Conservation (phyloP, 2,888 invertebrate genomes). For the Cryptophagus acutangulus region DNA sequence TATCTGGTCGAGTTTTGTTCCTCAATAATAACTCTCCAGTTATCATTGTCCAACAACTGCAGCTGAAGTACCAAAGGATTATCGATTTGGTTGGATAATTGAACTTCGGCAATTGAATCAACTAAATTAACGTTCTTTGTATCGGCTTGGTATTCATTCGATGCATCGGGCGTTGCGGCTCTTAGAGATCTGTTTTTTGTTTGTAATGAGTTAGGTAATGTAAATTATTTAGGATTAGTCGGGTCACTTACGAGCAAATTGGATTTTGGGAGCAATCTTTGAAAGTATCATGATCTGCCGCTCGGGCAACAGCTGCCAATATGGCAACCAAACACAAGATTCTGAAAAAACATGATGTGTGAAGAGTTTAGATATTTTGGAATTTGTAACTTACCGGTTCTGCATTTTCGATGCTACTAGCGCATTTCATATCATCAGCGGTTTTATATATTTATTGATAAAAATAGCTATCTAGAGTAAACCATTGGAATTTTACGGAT, state of each 20-base stretch:
- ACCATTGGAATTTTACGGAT: too few relatives aligned
- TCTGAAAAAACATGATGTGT: slow-evolving; percentile 1
- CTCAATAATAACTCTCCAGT: slow-evolving; percentile 1
- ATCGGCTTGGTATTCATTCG: neutral
- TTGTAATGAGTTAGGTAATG: neutral
- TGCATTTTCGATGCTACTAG: too few relatives aligned
- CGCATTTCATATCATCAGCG: too few relatives aligned
- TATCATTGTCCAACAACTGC: neutral
- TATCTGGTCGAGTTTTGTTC: neutral
- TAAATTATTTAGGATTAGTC: neutral
- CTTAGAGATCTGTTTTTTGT: too few relatives aligned
- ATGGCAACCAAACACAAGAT: neutral
- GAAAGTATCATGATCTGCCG: slow-evolving; percentile 4
- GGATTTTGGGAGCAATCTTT: slow-evolving; percentile 3
- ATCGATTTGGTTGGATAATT: too few relatives aligned
- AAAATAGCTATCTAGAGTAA: too few relatives aligned
- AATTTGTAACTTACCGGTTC: too few relatives aligned
- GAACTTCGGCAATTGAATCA: neutral
- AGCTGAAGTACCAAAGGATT: neutral
- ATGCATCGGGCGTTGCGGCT: neutral
- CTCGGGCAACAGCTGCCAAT: neutral
- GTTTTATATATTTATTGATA: too few relatives aligned
- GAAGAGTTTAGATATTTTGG: too few relatives aligned
- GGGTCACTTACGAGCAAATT: slow-evolving; percentile 1
- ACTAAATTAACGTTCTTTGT: neutral